Evolutionary conservation across 2,113 vertebrate genomes (phyloP).

Genomic region (Heteronetta atricapilla): DNA sequence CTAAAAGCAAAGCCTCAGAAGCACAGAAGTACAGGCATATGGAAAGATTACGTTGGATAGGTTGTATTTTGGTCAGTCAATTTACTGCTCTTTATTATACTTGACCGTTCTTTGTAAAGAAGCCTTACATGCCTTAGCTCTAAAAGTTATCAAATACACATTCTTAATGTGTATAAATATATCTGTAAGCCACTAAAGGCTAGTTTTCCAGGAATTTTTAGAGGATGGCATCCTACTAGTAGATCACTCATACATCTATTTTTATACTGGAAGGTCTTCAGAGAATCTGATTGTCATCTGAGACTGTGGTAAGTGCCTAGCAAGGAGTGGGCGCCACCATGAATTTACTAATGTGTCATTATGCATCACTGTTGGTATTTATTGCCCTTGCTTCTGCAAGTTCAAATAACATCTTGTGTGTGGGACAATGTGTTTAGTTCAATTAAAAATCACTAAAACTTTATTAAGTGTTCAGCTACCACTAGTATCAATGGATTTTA

Average conservation of each 20-base stretch:
- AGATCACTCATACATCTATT: neutral
- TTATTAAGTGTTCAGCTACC: conserved; percentile 26
- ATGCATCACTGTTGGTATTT: neutral
- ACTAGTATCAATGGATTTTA: neutral
- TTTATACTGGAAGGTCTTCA: neutral
- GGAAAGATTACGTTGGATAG: conserved; percentile 12
- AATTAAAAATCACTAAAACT: neutral
- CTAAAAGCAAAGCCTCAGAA: conserved; percentile 40
- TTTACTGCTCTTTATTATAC: neutral
- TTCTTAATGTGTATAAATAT: neutral
- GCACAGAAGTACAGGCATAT: neutral
- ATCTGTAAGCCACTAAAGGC: neutral
- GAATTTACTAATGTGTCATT: neutral
- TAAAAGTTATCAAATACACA: neutral
- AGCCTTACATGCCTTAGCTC: neutral
- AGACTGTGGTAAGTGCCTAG: neutral
- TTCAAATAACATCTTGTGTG: conserved; percentile 3
- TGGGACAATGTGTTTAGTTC: conserved; percentile 17
- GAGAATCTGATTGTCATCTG: neutral
- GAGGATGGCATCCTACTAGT: neutral
- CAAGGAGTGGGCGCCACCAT: neutral
- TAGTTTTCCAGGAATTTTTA: neutral
- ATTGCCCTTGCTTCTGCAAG: neutral
- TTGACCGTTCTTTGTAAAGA: neutral
- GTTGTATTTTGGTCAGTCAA: neutral